Percentiles rank a stretch among this genome's conserved stretches.
Conservation (phyloP, 2,113 vertebrate species). For the Aramus guarauna region DNA sequence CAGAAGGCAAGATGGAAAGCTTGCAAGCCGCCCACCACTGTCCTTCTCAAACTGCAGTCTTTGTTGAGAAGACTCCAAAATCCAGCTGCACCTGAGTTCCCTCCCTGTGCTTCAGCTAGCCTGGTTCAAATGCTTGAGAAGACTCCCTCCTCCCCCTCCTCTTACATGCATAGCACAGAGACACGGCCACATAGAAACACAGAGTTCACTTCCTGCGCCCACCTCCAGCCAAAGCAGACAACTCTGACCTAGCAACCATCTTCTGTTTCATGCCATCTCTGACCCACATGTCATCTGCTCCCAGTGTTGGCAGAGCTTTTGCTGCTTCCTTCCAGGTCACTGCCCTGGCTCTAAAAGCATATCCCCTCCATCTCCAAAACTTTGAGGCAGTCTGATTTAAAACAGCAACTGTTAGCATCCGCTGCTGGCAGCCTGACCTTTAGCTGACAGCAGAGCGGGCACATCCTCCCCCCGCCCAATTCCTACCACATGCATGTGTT, state of each 20-base stretch:
- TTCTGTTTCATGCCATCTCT: background rate
- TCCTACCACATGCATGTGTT: background rate
- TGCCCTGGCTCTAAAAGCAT: background rate
- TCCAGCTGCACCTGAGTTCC: background rate
- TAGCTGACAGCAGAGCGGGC: background rate
- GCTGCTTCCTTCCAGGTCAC: background rate
- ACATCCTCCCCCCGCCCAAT: background rate
- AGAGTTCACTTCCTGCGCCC: background rate
- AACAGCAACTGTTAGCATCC: background rate
- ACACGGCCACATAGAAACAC: background rate
- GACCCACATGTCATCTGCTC: background rate
- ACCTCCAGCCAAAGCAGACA: background rate
- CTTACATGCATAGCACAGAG: background rate
- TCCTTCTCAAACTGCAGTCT: background rate
- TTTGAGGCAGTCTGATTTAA: background rate
- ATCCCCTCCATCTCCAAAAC: background rate
- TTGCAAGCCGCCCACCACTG: background rate
- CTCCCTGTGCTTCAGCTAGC: background rate
- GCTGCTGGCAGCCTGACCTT: background rate
- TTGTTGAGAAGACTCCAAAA: background rate
- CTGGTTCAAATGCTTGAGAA: accelerated
- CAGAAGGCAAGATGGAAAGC: background rate
- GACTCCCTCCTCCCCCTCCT: background rate
- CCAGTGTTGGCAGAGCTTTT: background rate
- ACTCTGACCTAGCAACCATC: background rate